Evolutionary conservation across 2,113 vertebrate species (phyloP).

Genomic region (Amblyornis subalaris): DNA sequence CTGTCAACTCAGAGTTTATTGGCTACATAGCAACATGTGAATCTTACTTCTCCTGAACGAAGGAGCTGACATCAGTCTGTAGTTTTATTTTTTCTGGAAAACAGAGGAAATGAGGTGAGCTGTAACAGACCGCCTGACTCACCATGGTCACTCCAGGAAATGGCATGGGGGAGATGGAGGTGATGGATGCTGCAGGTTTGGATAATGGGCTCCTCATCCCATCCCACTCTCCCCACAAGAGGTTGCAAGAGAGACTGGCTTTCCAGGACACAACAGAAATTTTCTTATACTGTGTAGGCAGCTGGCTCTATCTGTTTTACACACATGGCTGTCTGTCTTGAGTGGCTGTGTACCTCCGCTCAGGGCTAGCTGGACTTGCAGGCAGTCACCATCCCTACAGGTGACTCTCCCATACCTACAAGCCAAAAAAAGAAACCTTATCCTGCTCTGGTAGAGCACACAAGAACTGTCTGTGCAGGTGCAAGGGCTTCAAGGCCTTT

Average conservation of each 20-base stretch:
- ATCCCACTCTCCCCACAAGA: not conserved
- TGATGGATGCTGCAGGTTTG: not conserved
- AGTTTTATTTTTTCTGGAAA: not conserved
- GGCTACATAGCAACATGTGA: not conserved
- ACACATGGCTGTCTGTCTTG: not conserved
- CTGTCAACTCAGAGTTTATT: not conserved
- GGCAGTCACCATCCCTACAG: not conserved
- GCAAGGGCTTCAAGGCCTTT: not conserved
- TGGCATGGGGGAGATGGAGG: not conserved
- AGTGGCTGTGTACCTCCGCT: rapidly evolving
- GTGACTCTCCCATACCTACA: not conserved
- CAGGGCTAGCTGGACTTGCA: not conserved
- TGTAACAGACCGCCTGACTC: not conserved
- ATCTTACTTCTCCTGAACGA: not conserved
- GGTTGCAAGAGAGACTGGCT: not conserved
- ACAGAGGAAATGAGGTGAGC: not conserved
- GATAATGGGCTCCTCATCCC: not conserved
- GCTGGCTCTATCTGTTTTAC: not conserved
- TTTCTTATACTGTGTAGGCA: not conserved
- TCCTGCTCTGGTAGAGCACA: not conserved
- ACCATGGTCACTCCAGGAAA: not conserved
- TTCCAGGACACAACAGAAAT: not conserved
- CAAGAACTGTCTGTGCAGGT: not conserved
- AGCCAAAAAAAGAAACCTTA: not conserved
- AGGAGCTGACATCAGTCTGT: not conserved